Evolutionary conservation across 2,797 vertebrate species (phyloP).

Genomic region (Lates japonicus): DNA sequence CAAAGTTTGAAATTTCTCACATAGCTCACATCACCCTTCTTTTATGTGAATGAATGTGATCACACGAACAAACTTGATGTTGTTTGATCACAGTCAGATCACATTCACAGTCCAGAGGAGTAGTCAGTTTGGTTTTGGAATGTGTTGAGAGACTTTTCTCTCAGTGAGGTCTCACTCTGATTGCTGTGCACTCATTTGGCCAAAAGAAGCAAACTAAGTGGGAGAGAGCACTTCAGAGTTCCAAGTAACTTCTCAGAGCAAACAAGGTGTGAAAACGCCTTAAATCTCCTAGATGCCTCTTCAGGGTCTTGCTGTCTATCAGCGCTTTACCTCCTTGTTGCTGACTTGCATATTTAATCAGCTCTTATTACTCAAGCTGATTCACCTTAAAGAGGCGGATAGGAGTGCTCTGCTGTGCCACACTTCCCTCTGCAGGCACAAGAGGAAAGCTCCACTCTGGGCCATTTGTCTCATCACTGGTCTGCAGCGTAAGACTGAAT

Average conservation of each 20-base stretch:
- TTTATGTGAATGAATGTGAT: background rate
- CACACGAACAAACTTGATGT: background rate
- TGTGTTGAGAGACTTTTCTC: constrained; percentile 27
- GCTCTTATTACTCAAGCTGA: constrained; percentile 36
- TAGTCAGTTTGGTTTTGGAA: constrained; percentile 25
- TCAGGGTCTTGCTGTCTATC: constrained; percentile 57
- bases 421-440: constrained; percentile 78
- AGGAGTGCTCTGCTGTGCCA: constrained; percentile 57
- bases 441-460: constrained; percentile 47
- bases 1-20: background rate
- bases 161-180: constrained; percentile 49
- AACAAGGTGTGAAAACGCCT: constrained; percentile 63
- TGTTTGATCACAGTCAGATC: constrained; percentile 32
- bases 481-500: constrained; percentile 21
- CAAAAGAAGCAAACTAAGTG: constrained; percentile 53
- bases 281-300: constrained; percentile 62
- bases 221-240: constrained; percentile 45
- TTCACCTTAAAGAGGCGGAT: constrained; percentile 51
- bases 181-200: constrained; percentile 49
- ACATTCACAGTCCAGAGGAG: constrained; percentile 21
- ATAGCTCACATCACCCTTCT: background rate
- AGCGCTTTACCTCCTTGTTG: constrained; percentile 22
- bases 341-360: constrained; percentile 70
- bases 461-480: constrained; percentile 13
- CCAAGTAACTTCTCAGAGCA: constrained; percentile 50